Percentiles rank a stretch among this genome's conserved stretches.
Evolutionary conservation across 2,113 vertebrate genomes (phyloP).

Genomic region (Platycercus adscitus): DNA sequence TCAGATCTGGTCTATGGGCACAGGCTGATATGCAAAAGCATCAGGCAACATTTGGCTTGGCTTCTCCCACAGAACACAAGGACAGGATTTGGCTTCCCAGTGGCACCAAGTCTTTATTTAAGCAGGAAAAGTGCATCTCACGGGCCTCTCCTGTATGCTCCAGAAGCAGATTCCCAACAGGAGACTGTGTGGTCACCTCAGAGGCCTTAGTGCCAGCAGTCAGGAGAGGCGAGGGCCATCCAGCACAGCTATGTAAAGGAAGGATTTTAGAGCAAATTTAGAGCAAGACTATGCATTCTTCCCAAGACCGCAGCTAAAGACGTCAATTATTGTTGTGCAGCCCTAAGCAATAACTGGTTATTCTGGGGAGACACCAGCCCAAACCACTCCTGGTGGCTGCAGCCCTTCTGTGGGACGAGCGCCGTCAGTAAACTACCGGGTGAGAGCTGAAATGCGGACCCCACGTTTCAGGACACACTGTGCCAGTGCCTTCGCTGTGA

Average conservation of each 20-base stretch:
- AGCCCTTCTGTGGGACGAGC: rapidly evolving
- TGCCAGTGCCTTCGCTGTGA: rapidly evolving
- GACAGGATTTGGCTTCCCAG: not conserved
- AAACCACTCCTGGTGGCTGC: no score
- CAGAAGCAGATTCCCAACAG: not conserved
- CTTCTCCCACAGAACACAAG: rapidly evolving
- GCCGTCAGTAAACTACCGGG: rapidly evolving
- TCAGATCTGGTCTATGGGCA: not conserved
- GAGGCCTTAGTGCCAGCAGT: rapidly evolving
- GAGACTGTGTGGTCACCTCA: rapidly evolving
- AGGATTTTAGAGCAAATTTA: not conserved
- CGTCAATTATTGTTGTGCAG: no score
- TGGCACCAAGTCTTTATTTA: not conserved
- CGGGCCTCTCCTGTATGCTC: not conserved
- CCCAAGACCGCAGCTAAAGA: not conserved
- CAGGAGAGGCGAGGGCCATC: rapidly evolving
- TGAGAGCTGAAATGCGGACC: rapidly evolving
- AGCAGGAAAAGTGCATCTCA: not conserved
- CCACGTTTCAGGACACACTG: rapidly evolving
- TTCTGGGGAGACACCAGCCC: not conserved
- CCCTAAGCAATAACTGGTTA: no score
- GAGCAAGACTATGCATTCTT: not conserved
- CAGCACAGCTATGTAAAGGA: rapidly evolving
- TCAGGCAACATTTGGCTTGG: not conserved
- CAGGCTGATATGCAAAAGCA: not conserved